Evolutionary conservation across 2,797 vertebrate genomes (phyloP), one percentile per base, ranked within the genome.

Genomic region (Mormyrops boulengeri): DNA sequence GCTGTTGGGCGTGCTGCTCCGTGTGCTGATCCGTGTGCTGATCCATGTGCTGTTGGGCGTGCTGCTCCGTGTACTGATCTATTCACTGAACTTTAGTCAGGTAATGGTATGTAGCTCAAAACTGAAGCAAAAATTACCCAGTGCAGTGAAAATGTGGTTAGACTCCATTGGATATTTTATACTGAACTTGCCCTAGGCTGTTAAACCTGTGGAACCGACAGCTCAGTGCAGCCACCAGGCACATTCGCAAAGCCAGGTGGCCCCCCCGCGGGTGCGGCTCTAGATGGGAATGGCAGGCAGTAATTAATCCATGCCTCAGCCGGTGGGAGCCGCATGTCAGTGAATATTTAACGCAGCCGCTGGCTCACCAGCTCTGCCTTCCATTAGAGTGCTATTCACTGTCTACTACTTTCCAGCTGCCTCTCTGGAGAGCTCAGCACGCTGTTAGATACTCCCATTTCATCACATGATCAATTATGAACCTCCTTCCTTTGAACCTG

Each of bases 321-420:
- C 22, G 34, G 44, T 88, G 57, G 87, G 57, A 69, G 30, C 38
- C 2, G 11, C 41, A 38, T 30, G 87, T 22, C 86, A 49, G 57
- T 88, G 57, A 88, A 88, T 88, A 88, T 88, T 88, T 88, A 88
- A 88, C 41, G 14, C 6, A 49, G 17, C 87, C 57, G 1, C 87
- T 69, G 41, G 82, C 82, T 85, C n/a, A 52, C 4, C n/a, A 30
- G 44, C 47, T 52, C 22, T 85, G n/a, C 49, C 82, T 49, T 60
- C 53, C 52, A 57, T 55, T 57, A 57, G 30, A 22, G 53, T 17
- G 2, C 44, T 26, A 50, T 12, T 85, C 82, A 82, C 73, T 80
- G 77, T 82, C 77, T 82, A 26, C 22, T 86, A 12, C 47, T 52
- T 52, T 55, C 26, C 49, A 86, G 52, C 19, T 11, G 49, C 22